A percentile compares a stretch with the other conserved stretches of the same genome.
These are phyloP conservation scores for Anthopleura xanthogrammica DNA, from an alignment of 92 coral and sea anemone species.

Conservation along the genomic window DNA sequence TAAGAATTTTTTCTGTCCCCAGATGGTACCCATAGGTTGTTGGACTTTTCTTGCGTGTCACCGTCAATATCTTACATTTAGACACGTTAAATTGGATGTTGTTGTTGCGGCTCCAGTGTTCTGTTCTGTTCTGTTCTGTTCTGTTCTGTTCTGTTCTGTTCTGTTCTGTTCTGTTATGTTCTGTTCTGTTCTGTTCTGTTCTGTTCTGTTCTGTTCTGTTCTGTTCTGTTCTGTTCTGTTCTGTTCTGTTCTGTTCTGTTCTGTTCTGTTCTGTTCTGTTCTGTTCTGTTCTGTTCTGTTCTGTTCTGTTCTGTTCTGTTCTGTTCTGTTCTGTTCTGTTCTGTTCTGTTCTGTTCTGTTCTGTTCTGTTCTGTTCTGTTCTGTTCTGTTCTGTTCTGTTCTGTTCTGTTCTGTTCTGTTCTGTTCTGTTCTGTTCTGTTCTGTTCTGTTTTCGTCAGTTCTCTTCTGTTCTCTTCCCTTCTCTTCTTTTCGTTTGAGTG, in stretches of 20 bases:
- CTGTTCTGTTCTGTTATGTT: too few species aligned
- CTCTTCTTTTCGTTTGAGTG: too few species aligned
- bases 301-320: constrained; percentile 16
- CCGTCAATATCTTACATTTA: too few species aligned
- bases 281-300: constrained; percentile 3
- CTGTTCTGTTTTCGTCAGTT: neutral
- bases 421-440: neutral
- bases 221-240: neutral
- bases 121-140: too few species aligned
- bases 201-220: neutral
- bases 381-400: too few species aligned
- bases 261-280: constrained; percentile 8
- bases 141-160: too few species aligned
- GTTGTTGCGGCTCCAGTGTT: too few species aligned
- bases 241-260: constrained; percentile 6
- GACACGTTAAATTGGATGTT: too few species aligned
- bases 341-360: neutral
- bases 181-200: too few species aligned
- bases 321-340: neutral
- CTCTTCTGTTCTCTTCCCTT: neutral
- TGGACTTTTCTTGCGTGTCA: too few species aligned
- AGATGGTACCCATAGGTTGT: too few species aligned
- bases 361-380: neutral
- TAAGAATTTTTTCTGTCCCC: too few species aligned
- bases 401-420: neutral